Percentiles rank a stretch among this genome's conserved stretches.
Conservation (phyloP, 2,113 vertebrate species). For the Platysteira castanea region DNA sequence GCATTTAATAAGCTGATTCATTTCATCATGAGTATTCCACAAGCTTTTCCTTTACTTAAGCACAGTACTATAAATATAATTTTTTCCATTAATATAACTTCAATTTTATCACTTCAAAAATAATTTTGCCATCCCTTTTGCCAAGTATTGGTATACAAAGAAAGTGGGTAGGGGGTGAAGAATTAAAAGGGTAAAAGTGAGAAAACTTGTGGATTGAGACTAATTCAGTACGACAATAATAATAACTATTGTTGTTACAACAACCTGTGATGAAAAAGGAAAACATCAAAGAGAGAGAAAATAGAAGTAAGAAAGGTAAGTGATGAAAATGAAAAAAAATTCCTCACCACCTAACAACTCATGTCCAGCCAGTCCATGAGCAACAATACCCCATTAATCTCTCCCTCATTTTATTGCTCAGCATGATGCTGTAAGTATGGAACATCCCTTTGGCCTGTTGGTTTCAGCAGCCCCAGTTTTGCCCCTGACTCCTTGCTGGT, state of each 20-base stretch:
- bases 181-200: not conserved
- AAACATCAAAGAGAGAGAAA: not conserved
- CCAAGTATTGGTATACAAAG: not conserved
- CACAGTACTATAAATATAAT: not conserved
- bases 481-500: rapidly evolving
- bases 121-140: not conserved
- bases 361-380: not conserved
- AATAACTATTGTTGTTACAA: not conserved
- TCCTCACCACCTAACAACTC: rapidly evolving
- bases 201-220: not conserved
- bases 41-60: not conserved
- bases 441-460: not conserved
- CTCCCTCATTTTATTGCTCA: not conserved
- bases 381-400: not conserved
- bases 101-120: rapidly evolving
- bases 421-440: too few species aligned
- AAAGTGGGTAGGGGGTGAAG: not conserved
- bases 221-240: not conserved
- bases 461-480: not conserved
- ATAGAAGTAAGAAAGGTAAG: not conserved
- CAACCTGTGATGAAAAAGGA: not conserved
- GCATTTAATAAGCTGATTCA: not conserved
- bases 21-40: not conserved
- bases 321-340: not conserved
- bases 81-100: not conserved